Percentiles rank a stretch among this genome's conserved stretches.
phyloP scores from a whole-genome alignment of 2,797 vertebrate genomes.

The Melanitta fusca region DNA sequence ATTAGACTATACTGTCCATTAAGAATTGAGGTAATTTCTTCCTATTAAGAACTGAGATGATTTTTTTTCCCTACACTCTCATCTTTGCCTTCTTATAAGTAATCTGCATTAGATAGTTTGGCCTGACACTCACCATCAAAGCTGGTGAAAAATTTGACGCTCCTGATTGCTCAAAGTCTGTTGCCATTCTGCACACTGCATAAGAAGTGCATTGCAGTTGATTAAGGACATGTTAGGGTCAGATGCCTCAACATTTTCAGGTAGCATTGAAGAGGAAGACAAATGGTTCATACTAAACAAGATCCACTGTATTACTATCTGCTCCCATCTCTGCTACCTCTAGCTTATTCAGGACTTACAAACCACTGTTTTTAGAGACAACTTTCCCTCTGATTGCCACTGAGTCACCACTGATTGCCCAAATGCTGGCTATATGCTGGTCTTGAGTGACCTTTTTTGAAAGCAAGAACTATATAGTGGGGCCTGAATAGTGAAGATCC shows the following conservation, averaged over 20 bases:
- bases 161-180: neutral
- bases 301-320: neutral
- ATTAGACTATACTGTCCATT: neutral
- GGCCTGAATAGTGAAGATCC: neutral
- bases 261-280: neutral
- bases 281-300: neutral
- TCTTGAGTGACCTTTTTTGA: neutral
- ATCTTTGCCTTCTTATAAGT: neutral
- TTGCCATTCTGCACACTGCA: neutral
- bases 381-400: neutral
- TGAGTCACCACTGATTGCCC: neutral
- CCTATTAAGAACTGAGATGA: neutral
- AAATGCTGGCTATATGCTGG: neutral
- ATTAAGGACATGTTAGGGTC: neutral
- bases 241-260: neutral
- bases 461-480: neutral
- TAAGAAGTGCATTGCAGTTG: neutral
- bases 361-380: neutral
- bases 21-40: neutral
- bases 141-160: neutral
- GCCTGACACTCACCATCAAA: neutral
- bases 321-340: neutral
- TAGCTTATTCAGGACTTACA: neutral
- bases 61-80: neutral
- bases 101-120: neutral